Evolutionary conservation across 2,797 vertebrate genomes (phyloP).

Genomic region (Acridotheres tristis): DNA sequence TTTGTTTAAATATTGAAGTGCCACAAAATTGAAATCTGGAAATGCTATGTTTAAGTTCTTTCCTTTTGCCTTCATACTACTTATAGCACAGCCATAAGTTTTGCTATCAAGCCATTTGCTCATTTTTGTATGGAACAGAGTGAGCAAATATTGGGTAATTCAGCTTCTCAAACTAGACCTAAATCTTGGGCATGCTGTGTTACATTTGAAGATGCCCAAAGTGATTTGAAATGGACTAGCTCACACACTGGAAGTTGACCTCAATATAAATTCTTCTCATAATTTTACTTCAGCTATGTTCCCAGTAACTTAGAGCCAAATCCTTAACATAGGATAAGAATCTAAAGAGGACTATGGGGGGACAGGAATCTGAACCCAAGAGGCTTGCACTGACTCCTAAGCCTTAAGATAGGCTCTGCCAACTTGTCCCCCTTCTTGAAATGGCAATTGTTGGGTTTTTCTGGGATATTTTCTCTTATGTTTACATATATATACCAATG

Average conservation of each 20-base stretch:
- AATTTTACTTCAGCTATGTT: background rate
- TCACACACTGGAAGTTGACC: background rate
- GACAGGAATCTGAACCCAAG: background rate
- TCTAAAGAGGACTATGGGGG: background rate
- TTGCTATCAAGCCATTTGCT: background rate
- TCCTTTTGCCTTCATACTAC: background rate
- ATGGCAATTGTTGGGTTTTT: background rate
- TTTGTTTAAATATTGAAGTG: constrained; percentile 47
- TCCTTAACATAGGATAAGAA: background rate
- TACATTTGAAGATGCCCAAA: background rate
- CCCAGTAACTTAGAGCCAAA: background rate
- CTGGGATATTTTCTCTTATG: too few species aligned
- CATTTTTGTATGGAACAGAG: background rate
- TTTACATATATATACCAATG: too few species aligned
- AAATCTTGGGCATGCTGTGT: rapidly evolving
- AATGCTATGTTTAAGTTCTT: constrained; percentile 53
- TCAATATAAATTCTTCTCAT: background rate
- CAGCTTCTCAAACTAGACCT: background rate
- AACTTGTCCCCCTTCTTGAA: background rate
- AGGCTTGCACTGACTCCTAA: background rate
- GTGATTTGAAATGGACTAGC: background rate
- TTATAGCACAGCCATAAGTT: background rate
- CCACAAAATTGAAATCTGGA: constrained; percentile 23
- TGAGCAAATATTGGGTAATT: background rate
- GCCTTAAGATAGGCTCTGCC: background rate